phyloP scores from a whole-genome alignment of 2,888 invertebrate genomes.

The Latrodectus elegans region DNA sequence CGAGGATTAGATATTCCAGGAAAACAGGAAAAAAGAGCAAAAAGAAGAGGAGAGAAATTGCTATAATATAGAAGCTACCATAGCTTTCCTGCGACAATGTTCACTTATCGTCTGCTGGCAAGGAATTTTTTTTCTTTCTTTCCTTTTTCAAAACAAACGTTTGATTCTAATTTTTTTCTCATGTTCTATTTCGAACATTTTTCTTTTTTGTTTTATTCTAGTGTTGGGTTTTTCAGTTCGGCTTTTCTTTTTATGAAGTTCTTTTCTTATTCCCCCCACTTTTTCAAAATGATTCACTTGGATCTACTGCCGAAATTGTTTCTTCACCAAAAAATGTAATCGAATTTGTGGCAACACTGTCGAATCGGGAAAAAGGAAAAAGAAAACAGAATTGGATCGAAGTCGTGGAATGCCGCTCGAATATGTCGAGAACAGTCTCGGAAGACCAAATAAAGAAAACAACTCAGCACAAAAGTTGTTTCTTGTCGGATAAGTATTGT shows the following conservation, averaged over 20 bases:
- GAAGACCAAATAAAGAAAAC: constrained; percentile 29
- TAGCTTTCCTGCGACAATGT: constrained; percentile 30
- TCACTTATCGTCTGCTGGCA: constrained; percentile 31
- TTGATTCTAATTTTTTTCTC: constrained; percentile 7
- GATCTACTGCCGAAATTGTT: constrained; percentile 38
- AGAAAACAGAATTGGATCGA: constrained; percentile 38
- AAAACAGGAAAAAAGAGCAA: constrained; percentile 10
- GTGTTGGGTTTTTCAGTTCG: neutral
- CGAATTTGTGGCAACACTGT: constrained; percentile 51
- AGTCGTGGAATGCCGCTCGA: constrained; percentile 32
- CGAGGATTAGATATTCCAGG: neutral
- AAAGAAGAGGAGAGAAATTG: constrained; percentile 29
- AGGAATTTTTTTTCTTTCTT: constrained; percentile 18
- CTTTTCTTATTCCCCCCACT: constrained; percentile 3
- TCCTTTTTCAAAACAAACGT: constrained; percentile 32
- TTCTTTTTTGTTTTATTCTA: constrained; percentile 5
- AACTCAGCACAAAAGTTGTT: constrained; percentile 4
- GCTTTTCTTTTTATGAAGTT: constrained; percentile 17
- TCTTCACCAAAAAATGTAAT: constrained; percentile 30
- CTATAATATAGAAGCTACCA: constrained; percentile 49
- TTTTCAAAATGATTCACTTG: constrained; percentile 11
- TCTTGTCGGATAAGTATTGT: constrained; percentile 29
- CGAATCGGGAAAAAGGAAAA: constrained; percentile 32
- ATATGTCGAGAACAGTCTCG: constrained; percentile 34
- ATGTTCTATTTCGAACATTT: constrained; percentile 13